A percentile compares a stretch with the other conserved stretches of the same genome.
These are phyloP conservation scores for Stenodera caucasica DNA, from an alignment of 2,888 invertebrate genomes.

Conservation along the genomic window DNA sequence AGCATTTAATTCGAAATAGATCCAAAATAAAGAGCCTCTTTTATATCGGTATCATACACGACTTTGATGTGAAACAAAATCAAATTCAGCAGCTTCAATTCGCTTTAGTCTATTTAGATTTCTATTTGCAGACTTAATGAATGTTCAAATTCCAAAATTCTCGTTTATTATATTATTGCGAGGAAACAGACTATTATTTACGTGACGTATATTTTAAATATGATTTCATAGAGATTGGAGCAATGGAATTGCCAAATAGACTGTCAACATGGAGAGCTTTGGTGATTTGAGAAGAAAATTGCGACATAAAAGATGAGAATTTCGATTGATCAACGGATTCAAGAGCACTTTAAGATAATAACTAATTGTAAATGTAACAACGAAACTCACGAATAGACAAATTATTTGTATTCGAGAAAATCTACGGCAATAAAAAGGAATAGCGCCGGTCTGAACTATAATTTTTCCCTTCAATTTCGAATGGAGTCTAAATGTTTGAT, in stretches of 20 bases:
- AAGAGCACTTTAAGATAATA: background rate
- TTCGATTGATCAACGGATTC: background rate
- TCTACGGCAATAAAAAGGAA: no score
- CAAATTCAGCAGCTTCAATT: background rate
- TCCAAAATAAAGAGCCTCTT: background rate
- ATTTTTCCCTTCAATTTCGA: no score
- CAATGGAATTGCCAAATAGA: background rate
- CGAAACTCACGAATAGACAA: background rate
- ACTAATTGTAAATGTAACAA: background rate
- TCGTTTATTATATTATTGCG: no score
- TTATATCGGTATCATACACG: background rate
- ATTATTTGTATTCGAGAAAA: background rate
- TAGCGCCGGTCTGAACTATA: no score
- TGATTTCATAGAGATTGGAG: background rate
- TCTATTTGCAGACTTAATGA: background rate
- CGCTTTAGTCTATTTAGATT: no score
- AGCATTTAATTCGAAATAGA: background rate
- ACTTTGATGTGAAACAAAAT: background rate
- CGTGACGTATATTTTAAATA: background rate
- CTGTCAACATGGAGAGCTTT: background rate
- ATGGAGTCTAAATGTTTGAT: constrained; percentile 13
- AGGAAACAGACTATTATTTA: no score
- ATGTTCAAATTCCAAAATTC: background rate
- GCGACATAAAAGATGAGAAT: background rate
- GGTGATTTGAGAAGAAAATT: background rate